Evolutionary conservation across 2,888 invertebrate species (phyloP), one percentile per base, ranked within the genome.

Genomic region (Galerucella calmariensis): DNA sequence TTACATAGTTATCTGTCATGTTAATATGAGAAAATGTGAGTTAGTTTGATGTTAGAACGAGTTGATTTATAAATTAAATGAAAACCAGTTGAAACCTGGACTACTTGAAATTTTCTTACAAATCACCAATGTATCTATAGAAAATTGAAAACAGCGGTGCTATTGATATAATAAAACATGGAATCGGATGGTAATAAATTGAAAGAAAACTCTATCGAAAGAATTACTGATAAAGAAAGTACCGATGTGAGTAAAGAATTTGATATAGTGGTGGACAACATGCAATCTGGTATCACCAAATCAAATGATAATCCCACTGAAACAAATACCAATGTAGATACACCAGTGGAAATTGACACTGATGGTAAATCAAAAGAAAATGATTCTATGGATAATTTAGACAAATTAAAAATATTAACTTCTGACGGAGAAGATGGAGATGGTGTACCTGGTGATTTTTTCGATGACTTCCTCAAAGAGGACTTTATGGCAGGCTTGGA

Each of bases 401-500:
- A 65, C 14, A 65, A 70, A 20, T 69, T 59, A 62, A 53, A 63
- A 20, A 44, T 46, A 12, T 61, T 10, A 62, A 53, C 44, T 72
- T 51, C 14, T 46, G 67, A 69, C 0, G 72, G 68, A 10, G 66
- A 76, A 35, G 77, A 80, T 69, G 84, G 83, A 46, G 85, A 84
- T 59, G 88, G 87, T 80, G 82, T 88, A 5, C 87, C 88, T 11
- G 84, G 83, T 5, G 87, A 87, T 79, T 88, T 88, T 76, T 88
- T 88, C 74, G 88, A 88, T 79, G 88, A 87, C 77, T 87, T 88
- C 73, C 82, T 85, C 48, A 87, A 87, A 79, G 83, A 86, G 74
- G 88, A 88, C 76, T 88, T 88, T 77, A 86, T 88, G 83, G 87
- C 85, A 73, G 88, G 87, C 46, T 80, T 88, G 67, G 86, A 88